Base-by-base conservation (phyloP, 2,888 invertebrate species). In the Lepidonotus clava region DNA sequence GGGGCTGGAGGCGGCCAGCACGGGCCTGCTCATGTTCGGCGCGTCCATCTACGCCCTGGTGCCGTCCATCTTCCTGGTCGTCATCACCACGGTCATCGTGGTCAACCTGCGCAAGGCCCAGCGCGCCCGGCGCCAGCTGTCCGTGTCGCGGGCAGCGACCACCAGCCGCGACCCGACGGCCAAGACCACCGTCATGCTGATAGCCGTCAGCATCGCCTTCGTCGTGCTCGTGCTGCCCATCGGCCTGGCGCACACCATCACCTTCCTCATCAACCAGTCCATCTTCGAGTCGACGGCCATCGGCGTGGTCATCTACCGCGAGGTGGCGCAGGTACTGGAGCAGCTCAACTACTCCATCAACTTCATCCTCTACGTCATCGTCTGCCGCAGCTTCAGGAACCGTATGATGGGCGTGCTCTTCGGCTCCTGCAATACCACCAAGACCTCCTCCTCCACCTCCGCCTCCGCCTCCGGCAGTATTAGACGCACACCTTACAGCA, bases 291-390 rank as follows among this genome's bases (percentile, higher is more conserved):
- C 88, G 14, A 86, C 34, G 11, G 83, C 76, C 34, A 85, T 86
- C 0, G 86, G 86, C 0, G 89, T 91, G 61, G 87, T 90, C 40
- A 86, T 89, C 46, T 90, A 87, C 66, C 87, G 91, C n/a, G 90
- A 91, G 76, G 86, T 91, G 11, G 88, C 91, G 6, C 91, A 91
- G 86, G 88, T 91, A 18, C 85, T 91, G 76, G 91, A 92, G 53
- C 91, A 90, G 85, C 86, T 91, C 46, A 92, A 91, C 71, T 91
- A 91, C 87, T 89, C 91, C 61, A 88, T 91, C 86, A 92, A 92
- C 87, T 92, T 92, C 87, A 89, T 91, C 84, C 87, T 91, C 61
- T 92, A 91, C 83, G 89, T 91, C 5, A 83, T 90, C n/a, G 89
- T 90, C 71, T 90, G 91, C 24, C 66, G 83, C 21, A 80, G 88